Evolutionary conservation across 2,797 vertebrate species (phyloP).

Genomic region (Sarcophilus harrisii): DNA sequence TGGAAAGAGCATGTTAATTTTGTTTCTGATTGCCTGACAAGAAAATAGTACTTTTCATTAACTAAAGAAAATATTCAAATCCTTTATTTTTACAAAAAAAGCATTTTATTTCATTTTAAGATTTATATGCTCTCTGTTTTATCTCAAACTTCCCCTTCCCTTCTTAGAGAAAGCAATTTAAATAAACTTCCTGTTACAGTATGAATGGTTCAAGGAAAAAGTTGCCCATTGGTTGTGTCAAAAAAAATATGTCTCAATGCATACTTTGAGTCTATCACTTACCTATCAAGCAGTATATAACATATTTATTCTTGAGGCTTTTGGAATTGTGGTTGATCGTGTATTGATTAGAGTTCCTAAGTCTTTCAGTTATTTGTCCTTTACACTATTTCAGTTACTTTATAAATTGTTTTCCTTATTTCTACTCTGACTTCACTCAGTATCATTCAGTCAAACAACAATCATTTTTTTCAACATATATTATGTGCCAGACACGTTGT

Average conservation of each 20-base stretch:
- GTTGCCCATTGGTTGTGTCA: not conserved
- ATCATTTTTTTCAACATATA: not conserved
- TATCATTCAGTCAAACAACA: not conserved
- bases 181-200: not conserved
- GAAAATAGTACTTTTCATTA: not conserved
- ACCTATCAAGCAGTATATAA: not conserved
- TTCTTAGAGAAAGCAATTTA: not conserved
- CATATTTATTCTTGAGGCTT: not conserved
- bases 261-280: not conserved
- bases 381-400: not conserved
- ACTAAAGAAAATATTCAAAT: conserved; percentile 18
- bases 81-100: conserved; percentile 36
- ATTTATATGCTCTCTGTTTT: not conserved
- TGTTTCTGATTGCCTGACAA: not conserved
- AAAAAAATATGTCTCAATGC: not conserved
- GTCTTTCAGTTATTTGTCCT: not conserved
- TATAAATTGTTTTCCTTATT: not conserved
- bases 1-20: conserved; percentile 27
- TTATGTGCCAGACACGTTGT: not conserved
- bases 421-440: not conserved
- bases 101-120: conserved; percentile 26
- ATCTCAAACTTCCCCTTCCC: not conserved
- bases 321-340: not conserved
- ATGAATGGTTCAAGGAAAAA: not conserved
- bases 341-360: not conserved